These are phyloP conservation scores for Aplidium turbinatum DNA, from an alignment of 23 tunicate genomes.

Conservation along the genomic window DNA sequence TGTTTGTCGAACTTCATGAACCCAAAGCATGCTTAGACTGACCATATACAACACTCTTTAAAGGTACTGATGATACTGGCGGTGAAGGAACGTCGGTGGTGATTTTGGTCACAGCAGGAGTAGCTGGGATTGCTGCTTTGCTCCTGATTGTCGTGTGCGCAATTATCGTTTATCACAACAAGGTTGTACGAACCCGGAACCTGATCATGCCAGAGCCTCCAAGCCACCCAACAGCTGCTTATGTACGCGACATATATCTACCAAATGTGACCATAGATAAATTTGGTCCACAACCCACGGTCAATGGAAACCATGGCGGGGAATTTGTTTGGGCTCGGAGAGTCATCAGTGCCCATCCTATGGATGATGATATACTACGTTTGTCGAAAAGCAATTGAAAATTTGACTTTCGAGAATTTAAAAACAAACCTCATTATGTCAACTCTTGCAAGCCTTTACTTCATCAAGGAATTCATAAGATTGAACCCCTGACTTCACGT, in stretches of 20 bases:
- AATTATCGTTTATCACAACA: conserved; percentile 44
- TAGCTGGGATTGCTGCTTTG: conserved; percentile 24
- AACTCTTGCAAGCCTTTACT: no score
- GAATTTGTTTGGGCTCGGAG: conserved; percentile 35
- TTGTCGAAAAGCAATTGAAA: no score
- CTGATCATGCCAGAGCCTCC: conserved; percentile 5
- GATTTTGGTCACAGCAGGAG: conserved; percentile 33
- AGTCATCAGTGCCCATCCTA: conserved; percentile 26
- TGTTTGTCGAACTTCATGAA: no score
- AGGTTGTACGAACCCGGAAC: conserved; percentile 26
- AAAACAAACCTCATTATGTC: no score
- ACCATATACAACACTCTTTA: no score
- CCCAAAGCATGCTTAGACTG: no score
- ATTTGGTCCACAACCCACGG: not conserved
- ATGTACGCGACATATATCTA: conserved; percentile 35
- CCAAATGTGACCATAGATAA: no score
- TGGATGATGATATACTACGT: no score
- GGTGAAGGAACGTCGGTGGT: conserved; percentile 17
- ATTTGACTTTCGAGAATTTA: no score
- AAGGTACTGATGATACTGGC: no score
- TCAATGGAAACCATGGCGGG: not conserved
- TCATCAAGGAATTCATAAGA: no score
- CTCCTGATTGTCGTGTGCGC: conserved; percentile 16
- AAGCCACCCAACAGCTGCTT: conserved; percentile 16
- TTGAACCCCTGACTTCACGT: no score